Evolutionary conservation across 2,113 vertebrate genomes (phyloP).

Genomic region (Ondatra zibethicus): DNA sequence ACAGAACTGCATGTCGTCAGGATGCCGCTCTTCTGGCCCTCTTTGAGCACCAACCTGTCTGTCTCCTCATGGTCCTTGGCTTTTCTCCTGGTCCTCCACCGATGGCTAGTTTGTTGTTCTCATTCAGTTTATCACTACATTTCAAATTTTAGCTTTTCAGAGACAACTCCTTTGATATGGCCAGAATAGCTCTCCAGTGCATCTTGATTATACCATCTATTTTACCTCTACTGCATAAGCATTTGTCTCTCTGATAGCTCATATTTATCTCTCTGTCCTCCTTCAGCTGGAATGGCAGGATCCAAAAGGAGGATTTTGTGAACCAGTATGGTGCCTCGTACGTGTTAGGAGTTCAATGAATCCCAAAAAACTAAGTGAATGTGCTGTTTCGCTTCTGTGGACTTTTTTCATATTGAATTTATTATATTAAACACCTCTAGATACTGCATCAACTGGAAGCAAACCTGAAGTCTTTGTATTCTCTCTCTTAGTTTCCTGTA

Average conservation of each 20-base stretch:
- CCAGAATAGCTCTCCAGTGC: not conserved
- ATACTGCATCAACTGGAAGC: not conserved
- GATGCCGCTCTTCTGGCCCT: not conserved
- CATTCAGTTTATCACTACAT: not conserved
- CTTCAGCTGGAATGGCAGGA: not conserved
- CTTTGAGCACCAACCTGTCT: not conserved
- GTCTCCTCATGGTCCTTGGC: not conserved
- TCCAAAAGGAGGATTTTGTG: not conserved
- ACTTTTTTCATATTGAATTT: not conserved
- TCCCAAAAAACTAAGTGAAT: not conserved
- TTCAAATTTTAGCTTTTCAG: constrained; percentile 41
- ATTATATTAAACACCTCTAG: not conserved
- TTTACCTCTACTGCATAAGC: not conserved
- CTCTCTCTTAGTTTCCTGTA: constrained; percentile 29
- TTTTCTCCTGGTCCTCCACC: not conserved
- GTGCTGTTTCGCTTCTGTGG: not conserved
- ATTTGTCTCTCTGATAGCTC: not conserved
- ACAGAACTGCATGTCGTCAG: not conserved
- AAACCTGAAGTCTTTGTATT: constrained; percentile 11
- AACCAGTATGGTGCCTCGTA: not conserved
- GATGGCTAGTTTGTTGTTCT: not conserved
- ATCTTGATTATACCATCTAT: not conserved
- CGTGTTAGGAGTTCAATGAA: not conserved
- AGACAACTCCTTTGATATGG: not conserved
- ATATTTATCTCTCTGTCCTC: not conserved